Conservation (phyloP, 2,888 invertebrate species). For the Amiota minor region DNA sequence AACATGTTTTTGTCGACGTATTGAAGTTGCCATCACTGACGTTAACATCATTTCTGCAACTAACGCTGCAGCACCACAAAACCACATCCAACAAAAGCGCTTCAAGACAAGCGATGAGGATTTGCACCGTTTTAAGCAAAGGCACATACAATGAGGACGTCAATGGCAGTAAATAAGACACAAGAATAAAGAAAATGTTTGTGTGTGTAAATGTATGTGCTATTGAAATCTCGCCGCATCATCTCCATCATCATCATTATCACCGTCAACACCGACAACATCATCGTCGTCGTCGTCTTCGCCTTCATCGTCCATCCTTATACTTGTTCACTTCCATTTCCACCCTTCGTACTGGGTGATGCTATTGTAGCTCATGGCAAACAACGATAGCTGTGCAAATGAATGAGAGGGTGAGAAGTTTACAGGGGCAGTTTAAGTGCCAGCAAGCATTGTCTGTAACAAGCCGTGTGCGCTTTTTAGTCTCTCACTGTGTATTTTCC, state of each 20-base stretch:
- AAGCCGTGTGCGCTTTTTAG: constrained; percentile 19
- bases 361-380: background rate
- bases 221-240: constrained; percentile 15
- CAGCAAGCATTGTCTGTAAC: constrained; percentile 1
- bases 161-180: background rate
- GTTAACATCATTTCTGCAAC: background rate
- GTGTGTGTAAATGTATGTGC: background rate
- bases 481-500: background rate
- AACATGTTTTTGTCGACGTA: background rate
- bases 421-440: background rate
- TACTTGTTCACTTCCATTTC: constrained; percentile 19
- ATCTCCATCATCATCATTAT: constrained; percentile 16
- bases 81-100: background rate
- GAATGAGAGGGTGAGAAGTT: no score
- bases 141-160: background rate
- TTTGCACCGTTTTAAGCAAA: background rate
- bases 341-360: background rate
- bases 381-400: no score
- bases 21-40: background rate
- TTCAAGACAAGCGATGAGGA: constrained; percentile 10
- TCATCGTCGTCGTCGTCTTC: constrained; percentile 26
- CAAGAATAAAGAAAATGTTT: background rate
- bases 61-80: background rate
- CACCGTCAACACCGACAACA: constrained; percentile 19
- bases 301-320: constrained; percentile 36